Base-by-base conservation (phyloP, 2,797 vertebrate species). In the Pachyuromys duprasi region DNA sequence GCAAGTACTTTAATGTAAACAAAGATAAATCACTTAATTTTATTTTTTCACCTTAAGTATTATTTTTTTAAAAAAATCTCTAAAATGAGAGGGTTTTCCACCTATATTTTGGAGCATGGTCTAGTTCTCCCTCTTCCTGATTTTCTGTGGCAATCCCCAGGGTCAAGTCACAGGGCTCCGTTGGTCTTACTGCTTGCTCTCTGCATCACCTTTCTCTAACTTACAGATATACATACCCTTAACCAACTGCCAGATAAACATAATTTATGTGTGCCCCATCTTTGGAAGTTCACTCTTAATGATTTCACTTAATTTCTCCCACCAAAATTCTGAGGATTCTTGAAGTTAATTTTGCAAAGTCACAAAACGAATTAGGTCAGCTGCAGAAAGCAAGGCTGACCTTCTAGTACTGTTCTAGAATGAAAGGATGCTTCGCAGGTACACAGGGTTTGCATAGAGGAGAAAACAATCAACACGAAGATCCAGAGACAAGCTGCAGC, bases 1-100 rank as follows among this genome's bases (percentile, higher is more conserved):
- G 97, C 94, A 97, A 97, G 94, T 96, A 93, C 97, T 98, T 97
- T 97, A 97, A 53, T 97, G 78, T 95, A 98, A 93, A 74, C 89
- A 49, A 75, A 97, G 92, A 97, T 96, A 98, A 97, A 98, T 96
- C 42, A 91, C 80, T 96, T 95, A 11, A 89, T 74, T 89, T 79
- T 93, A 49, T 75, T 91, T 97, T 93, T 79, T 96, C 20, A 74
- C 42, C 42, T 42, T 87, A 80, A 88, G 17, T 82, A 80, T 49
- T 76, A 49, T 74, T 72, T 36, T 69, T 69, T 69, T 70, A 92
- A 75, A 57, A 82, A 63, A 67, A 74, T 91, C n/a, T 45, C 72
- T 82, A 26, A 82, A 94, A 49, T 49, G 17, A 2, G 45, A 39
- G 13, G 67, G 70, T n/a, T 91, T 69, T 57, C 49, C 45, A 42